A percentile compares a stretch with the other conserved stretches of the same genome.
Conservation (phyloP, 2,113 vertebrate species). For the Dicerorhinus sumatrensis region DNA sequence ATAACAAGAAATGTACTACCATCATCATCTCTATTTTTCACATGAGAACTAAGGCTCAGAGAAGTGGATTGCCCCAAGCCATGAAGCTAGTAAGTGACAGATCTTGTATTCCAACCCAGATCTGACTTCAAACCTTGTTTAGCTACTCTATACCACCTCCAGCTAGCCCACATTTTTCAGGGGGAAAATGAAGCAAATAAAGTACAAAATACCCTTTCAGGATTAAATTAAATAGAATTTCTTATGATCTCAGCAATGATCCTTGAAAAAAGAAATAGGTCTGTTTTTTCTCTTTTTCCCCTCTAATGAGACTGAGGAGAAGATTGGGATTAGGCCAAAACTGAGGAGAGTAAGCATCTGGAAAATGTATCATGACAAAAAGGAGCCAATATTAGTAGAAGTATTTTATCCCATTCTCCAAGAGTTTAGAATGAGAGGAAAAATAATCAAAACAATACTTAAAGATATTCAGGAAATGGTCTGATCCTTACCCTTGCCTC, state of each 20-base stretch:
- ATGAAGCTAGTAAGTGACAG: not conserved
- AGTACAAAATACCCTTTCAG: not conserved
- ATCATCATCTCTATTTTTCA: conserved; percentile 26
- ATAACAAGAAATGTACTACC: not conserved
- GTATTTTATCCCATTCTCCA: conserved; percentile 5
- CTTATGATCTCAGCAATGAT: not conserved
- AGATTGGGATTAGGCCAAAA: not conserved
- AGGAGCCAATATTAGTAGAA: not conserved
- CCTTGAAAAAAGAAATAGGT: conserved; percentile 5
- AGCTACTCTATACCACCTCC: not conserved
- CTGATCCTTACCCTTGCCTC: not conserved
- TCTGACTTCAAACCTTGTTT: not conserved
- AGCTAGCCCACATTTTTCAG: not conserved
- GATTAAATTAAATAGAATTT: conserved; percentile 42
- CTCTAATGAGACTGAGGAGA: not conserved
- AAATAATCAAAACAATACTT: conserved; percentile 45
- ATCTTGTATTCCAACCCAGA: not conserved
- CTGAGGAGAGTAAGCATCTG: not conserved
- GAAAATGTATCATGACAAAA: conserved; percentile 36
- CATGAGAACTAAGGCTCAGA: not conserved
- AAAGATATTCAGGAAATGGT: conserved; percentile 30
- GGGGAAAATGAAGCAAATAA: conserved; percentile 14
- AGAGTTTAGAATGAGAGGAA: not conserved
- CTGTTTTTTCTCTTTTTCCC: not conserved
- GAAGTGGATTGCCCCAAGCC: not conserved